Percentiles rank a stretch among this genome's conserved stretches.
Evolutionary conservation across 2,888 invertebrate genomes (phyloP).

Genomic region (Poecilus cupreus): DNA sequence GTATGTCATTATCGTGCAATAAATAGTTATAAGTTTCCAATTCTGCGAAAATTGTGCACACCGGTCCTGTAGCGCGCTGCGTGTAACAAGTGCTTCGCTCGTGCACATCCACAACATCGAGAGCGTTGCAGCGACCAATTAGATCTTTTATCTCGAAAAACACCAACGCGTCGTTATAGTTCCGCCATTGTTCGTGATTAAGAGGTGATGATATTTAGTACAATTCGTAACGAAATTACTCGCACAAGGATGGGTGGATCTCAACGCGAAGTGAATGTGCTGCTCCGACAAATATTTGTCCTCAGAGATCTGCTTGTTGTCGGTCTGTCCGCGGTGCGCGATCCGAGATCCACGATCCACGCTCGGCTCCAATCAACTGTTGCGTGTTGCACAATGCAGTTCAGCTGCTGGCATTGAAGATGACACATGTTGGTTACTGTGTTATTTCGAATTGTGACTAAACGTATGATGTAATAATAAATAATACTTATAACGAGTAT

Average conservation of each 20-base stretch:
- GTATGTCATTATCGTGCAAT: constrained; percentile 17
- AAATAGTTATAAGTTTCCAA: neutral
- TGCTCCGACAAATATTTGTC: neutral
- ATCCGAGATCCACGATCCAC: neutral
- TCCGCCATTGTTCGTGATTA: constrained; percentile 4
- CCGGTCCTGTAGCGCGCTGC: neutral
- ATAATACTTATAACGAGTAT: constrained; percentile 4
- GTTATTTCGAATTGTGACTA: constrained; percentile 20
- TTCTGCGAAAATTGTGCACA: neutral
- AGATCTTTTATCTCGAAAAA: neutral
- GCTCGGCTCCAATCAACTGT: constrained; percentile 26
- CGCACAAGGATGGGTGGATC: neutral
- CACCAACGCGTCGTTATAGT: neutral
- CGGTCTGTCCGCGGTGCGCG: neutral
- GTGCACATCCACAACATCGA: too few species aligned
- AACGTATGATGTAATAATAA: constrained; percentile 21
- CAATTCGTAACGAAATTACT: neutral
- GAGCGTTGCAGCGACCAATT: neutral
- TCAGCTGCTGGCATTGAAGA: constrained; percentile 27
- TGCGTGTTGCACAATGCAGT: constrained; percentile 41
- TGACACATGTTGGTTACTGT: constrained; percentile 34
- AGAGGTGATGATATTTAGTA: constrained; percentile 3
- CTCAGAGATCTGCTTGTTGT: neutral
- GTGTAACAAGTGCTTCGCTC: neutral
- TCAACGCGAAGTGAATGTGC: constrained; percentile 3